These are phyloP conservation scores for Anoura caudifer DNA, from an alignment of 2,113 vertebrate genomes.

Conservation along the genomic window DNA sequence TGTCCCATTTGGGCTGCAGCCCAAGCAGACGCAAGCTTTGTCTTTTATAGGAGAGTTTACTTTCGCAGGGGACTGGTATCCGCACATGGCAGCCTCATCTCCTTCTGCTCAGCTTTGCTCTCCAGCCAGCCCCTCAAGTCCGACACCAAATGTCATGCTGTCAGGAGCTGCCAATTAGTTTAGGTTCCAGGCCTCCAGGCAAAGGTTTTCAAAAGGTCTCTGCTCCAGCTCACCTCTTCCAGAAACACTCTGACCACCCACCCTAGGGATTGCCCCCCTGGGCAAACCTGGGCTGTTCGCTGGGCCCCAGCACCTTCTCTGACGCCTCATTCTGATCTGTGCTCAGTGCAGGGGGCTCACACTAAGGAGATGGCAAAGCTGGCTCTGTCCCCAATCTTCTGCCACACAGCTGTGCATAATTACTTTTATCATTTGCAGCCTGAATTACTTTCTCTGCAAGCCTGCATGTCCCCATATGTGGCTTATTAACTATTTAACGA, in stretches of 20 bases:
- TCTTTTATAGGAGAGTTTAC: not conserved
- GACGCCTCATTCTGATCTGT: not conserved
- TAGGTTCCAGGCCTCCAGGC: constrained; percentile 16
- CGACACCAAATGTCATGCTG: not conserved
- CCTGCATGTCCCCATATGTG: not conserved
- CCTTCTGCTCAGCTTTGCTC: too few relatives aligned
- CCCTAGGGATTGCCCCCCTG: not conserved
- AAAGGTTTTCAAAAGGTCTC: not conserved
- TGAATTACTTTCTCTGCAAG: not conserved
- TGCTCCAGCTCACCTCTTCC: not conserved
- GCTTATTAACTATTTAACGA: not conserved
- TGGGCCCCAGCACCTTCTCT: not conserved
- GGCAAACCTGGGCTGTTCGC: not conserved
- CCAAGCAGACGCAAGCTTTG: not conserved
- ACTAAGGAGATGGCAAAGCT: not conserved
- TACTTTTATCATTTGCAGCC: not conserved
- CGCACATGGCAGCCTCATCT: not conserved
- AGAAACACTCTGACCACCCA: not conserved
- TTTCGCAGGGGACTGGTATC: not conserved
- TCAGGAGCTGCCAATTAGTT: not conserved
- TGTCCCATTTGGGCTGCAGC: not conserved
- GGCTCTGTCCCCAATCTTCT: not conserved
- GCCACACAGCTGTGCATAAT: not conserved
- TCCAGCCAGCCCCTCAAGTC: not conserved
- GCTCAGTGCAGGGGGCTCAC: not conserved